Percentiles rank a stretch among this genome's conserved stretches.
phyloP scores from a whole-genome alignment of 2,888 invertebrate genomes.

The Hirtodrosophila duncani region DNA sequence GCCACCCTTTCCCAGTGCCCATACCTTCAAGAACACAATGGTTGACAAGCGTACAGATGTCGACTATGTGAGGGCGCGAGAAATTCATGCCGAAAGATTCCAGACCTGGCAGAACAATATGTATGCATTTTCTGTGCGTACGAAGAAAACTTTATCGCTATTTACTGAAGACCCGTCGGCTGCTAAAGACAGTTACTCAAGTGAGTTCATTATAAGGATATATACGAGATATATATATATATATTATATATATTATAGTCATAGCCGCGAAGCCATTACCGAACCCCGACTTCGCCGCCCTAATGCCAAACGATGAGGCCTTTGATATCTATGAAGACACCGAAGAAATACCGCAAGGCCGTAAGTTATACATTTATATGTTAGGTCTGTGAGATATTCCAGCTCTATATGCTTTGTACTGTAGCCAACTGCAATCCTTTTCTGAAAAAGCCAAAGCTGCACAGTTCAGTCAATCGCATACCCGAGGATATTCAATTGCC shows the following conservation, averaged over 20 bases:
- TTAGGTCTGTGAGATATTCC: too few species aligned
- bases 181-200: neutral
- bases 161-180: neutral
- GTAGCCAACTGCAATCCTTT: constrained; percentile 13
- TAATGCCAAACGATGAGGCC: constrained; percentile 30
- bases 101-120: constrained; percentile 4
- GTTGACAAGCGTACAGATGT: neutral
- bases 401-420: too few species aligned
- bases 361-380: constrained; percentile 7
- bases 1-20: constrained; percentile 32
- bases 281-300: constrained; percentile 14
- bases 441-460: constrained; percentile 8
- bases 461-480: neutral
- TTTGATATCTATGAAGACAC: constrained; percentile 18
- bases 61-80: constrained; percentile 6
- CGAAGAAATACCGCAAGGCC: constrained; percentile 1
- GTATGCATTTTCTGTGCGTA: constrained; percentile 19
- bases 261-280: neutral
- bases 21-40: constrained; percentile 28
- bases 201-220: too few species aligned
- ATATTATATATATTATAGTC: neutral
- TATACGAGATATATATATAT: too few species aligned
- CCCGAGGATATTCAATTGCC: neutral
- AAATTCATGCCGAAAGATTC: constrained; percentile 1
- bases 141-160: constrained; percentile 4